Evolutionary conservation across 2,888 invertebrate species (phyloP).

Genomic region (Plagiodera versicolora): DNA sequence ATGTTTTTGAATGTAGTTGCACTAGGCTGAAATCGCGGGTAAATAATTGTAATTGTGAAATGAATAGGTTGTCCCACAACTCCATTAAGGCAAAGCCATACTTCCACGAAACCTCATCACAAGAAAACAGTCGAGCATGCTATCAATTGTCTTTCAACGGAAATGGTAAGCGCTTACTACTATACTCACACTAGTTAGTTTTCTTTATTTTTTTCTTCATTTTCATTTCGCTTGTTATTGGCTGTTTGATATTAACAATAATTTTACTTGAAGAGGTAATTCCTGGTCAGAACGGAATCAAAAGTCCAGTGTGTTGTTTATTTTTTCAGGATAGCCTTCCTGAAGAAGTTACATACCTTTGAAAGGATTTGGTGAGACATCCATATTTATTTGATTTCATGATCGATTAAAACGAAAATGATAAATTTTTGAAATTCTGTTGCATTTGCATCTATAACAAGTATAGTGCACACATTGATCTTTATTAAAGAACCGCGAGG

Average conservation of each 20-base stretch:
- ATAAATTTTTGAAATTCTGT: too few relatives aligned
- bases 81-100: conserved; percentile 57
- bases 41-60: neutral
- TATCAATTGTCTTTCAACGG: conserved; percentile 79
- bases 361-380: conserved; percentile 12
- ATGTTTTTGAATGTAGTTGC: too few relatives aligned
- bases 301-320: neutral
- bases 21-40: too few relatives aligned
- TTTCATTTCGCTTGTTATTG: neutral
- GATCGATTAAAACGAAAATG: too few relatives aligned
- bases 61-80: conserved; percentile 65
- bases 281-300: conserved; percentile 1
- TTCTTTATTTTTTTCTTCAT: neutral
- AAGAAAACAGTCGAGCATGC: conserved; percentile 70
- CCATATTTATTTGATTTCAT: neutral
- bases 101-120: conserved; percentile 55
- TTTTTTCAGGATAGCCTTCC: conserved; percentile 16
- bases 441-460: too few relatives aligned
- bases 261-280: conserved; percentile 3
- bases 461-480: neutral
- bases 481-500: too few relatives aligned
- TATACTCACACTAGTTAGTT: neutral
- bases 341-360: conserved; percentile 15
- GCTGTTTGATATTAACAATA: neutral
- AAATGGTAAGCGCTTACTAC: conserved; percentile 73